Evolutionary conservation across 2,113 vertebrate genomes (phyloP).

Genomic region (Pleuronectes platessa): DNA sequence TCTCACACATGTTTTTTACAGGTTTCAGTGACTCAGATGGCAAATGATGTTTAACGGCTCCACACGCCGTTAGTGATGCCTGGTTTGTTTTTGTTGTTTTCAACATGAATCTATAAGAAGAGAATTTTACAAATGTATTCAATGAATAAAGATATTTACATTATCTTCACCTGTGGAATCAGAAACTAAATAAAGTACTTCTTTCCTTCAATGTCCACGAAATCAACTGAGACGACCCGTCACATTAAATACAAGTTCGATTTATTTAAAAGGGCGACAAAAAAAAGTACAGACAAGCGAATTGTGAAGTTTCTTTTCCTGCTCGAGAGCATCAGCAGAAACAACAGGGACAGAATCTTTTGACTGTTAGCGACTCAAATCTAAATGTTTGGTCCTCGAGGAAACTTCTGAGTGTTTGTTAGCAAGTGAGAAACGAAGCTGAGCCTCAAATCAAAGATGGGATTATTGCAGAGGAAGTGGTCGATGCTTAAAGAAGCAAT

Average conservation of each 20-base stretch:
- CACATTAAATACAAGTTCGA: slow-evolving; percentile 64
- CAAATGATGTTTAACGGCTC: slow-evolving; percentile 18
- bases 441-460: no score
- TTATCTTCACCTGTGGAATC: neutral
- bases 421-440: no score
- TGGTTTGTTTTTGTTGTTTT: neutral
- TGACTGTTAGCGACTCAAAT: neutral
- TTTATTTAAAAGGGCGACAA: slow-evolving; percentile 73
- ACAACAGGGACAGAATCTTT: neutral
- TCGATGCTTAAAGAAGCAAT: no score
- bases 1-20: neutral
- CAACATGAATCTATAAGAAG: slow-evolving; percentile 7
- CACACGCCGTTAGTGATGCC: slow-evolving; percentile 3
- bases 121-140: slow-evolving; percentile 9
- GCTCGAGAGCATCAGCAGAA: neutral
- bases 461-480: no score
- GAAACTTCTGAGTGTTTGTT: no score
- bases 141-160: slow-evolving; percentile 25
- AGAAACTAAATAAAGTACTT: neutral
- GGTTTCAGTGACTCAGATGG: neutral
- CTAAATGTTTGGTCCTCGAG: slow-evolving; percentile 16
- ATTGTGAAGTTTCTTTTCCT: no score
- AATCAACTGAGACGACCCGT: neutral
- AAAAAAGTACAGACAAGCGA: slow-evolving; percentile 4
- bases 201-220: neutral